phyloP scores from a whole-genome alignment of 1,140 invertebrate genomes.

The Mya arenaria region DNA sequence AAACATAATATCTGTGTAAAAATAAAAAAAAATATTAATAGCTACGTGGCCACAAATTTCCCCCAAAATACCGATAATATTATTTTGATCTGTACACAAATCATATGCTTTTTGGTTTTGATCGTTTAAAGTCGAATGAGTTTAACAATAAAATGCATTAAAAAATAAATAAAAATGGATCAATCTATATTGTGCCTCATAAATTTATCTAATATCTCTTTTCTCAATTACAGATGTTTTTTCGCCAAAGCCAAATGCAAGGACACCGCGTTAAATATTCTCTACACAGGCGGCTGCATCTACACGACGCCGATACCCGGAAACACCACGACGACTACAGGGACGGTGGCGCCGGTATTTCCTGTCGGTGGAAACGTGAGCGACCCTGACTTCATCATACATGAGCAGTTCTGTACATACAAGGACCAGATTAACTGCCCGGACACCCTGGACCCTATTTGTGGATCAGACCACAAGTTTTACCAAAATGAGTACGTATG shows the following conservation, averaged over 20 bases:
- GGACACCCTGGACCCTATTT: conserved; percentile 25
- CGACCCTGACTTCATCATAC: neutral
- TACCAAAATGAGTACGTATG: conserved; percentile 35
- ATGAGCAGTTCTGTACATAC: conserved; percentile 7
- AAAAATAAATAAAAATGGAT: too few species aligned
- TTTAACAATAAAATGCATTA: too few species aligned
- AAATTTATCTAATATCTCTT: neutral
- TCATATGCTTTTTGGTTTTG: too few species aligned
- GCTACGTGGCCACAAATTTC: too few species aligned
- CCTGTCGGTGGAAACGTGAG: neutral
- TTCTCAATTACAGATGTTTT: conserved; percentile 38
- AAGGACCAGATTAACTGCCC: conserved; percentile 17
- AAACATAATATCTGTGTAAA: too few species aligned
- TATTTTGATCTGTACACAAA: too few species aligned
- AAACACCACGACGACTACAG: neutral
- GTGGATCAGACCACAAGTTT: conserved; percentile 35
- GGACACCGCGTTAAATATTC: conserved; percentile 2
- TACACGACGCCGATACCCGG: neutral
- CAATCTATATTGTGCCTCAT: too few species aligned
- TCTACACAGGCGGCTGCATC: conserved; percentile 27
- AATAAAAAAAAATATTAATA: too few species aligned
- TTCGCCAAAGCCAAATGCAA: conserved; percentile 36
- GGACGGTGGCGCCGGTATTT: neutral
- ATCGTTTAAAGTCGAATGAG: too few species aligned
- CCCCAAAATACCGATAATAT: too few species aligned